Evolutionary conservation across 2,797 vertebrate species (phyloP).

Genomic region (Hirundo rustica): DNA sequence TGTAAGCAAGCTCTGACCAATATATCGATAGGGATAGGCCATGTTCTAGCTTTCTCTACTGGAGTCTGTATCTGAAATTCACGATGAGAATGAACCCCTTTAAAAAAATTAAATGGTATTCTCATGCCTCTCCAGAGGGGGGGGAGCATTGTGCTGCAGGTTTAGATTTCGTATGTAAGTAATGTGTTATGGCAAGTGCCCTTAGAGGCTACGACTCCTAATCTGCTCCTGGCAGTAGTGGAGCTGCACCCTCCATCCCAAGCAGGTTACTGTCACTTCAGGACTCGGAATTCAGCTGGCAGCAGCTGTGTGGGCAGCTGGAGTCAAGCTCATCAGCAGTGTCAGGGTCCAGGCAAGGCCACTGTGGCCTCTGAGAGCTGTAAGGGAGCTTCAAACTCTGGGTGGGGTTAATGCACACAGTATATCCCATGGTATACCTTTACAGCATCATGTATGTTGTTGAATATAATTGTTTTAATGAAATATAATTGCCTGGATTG

Average conservation of each 20-base stretch:
- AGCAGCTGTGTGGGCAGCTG: not conserved
- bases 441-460: not conserved
- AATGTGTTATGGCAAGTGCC: not conserved
- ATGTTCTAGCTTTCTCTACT: not conserved
- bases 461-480: not conserved
- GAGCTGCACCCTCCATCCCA: not conserved
- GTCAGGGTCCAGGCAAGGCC: not conserved
- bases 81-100: not conserved
- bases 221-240: not conserved
- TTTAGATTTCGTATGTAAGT: not conserved
- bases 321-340: not conserved
- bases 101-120: rapidly evolving
- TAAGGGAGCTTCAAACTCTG: not conserved
- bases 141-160: not conserved
- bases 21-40: not conserved
- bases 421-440: not conserved
- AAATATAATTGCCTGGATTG: not conserved
- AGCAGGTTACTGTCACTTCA: not conserved
- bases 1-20: not conserved
- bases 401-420: rapidly evolving
- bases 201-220: not conserved
- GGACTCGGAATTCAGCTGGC: not conserved
- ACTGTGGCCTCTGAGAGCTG: not conserved
- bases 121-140: not conserved
- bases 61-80: not conserved